Percentiles rank a stretch among this genome's conserved stretches.
These are phyloP conservation scores for Pemphigus obesinymphae DNA, from an alignment of 1,140 invertebrate genomes.

Conservation along the genomic window DNA sequence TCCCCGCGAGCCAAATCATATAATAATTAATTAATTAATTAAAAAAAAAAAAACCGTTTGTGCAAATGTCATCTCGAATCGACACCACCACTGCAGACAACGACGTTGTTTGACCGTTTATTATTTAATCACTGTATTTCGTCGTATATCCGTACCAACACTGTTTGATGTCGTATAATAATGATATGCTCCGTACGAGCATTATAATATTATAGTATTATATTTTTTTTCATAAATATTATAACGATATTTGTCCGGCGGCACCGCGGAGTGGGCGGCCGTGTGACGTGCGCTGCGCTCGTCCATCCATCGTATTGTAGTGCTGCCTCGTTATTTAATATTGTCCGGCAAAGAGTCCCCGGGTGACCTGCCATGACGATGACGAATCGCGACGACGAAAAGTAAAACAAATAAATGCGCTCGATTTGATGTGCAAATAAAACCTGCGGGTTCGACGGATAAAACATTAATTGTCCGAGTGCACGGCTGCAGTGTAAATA, in stretches of 20 bases:
- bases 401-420: background rate
- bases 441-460: too few relatives aligned
- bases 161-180: too few relatives aligned
- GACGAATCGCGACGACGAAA: background rate
- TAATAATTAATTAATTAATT: constrained; percentile 8
- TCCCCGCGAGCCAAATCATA: background rate
- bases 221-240: too few relatives aligned
- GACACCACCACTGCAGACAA: background rate
- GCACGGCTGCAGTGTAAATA: too few relatives aligned
- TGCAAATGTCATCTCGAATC: constrained; percentile 28
- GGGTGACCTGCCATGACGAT: background rate
- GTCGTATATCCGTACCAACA: too few relatives aligned
- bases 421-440: background rate
- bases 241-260: background rate
- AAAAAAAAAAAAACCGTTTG: background rate
- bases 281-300: too few relatives aligned
- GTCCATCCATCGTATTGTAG: too few relatives aligned
- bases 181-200: too few relatives aligned
- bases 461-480: too few relatives aligned
- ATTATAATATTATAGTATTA: too few relatives aligned
- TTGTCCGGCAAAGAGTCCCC: background rate
- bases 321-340: too few relatives aligned
- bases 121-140: background rate
- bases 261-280: background rate
- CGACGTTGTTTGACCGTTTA: background rate